Conservation (phyloP, 2,888 invertebrate genomes). For the Meteorus colon region DNA sequence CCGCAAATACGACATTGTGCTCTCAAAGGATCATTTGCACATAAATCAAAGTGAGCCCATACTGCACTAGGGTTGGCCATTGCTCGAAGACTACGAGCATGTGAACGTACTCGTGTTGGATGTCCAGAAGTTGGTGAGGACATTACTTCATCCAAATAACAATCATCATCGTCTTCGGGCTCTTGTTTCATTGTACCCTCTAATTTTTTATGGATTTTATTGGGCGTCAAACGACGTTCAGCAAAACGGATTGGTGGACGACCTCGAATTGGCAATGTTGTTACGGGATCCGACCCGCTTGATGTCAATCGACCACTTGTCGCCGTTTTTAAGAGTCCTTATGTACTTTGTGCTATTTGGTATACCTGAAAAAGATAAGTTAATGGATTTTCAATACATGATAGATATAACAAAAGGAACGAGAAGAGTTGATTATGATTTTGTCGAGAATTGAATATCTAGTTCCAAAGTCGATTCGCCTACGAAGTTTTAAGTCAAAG, state of each 20-base stretch:
- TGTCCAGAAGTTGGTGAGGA: conserved; percentile 48
- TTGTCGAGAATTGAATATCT: too few relatives aligned
- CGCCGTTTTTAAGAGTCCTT: conserved; percentile 44
- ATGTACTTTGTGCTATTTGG: not conserved
- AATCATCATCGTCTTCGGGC: conserved; percentile 67
- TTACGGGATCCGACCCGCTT: conserved; percentile 55
- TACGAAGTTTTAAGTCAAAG: too few relatives aligned
- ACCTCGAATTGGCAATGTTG: conserved; percentile 53
- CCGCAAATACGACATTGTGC: conserved; percentile 71
- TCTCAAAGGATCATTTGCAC: conserved; percentile 68
- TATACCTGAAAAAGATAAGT: conserved; percentile 2
- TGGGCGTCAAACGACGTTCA: conserved; percentile 44
- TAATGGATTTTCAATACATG: not conserved
- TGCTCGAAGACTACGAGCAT: conserved; percentile 68
- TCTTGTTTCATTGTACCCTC: conserved; percentile 67
- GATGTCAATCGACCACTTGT: conserved; percentile 51
- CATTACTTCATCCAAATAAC: conserved; percentile 61
- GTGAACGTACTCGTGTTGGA: conserved; percentile 66
- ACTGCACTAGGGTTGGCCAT: conserved; percentile 72
- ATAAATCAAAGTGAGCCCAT: conserved; percentile 72
- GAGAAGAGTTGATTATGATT: too few relatives aligned
- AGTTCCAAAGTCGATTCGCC: too few relatives aligned
- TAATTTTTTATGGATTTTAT: conserved; percentile 46
- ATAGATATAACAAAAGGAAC: too few relatives aligned
- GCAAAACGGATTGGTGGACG: not conserved